Percentiles rank a stretch among this genome's conserved stretches.
phyloP scores from a whole-genome alignment of 1,140 invertebrate species.

The Hetaerina americana region DNA sequence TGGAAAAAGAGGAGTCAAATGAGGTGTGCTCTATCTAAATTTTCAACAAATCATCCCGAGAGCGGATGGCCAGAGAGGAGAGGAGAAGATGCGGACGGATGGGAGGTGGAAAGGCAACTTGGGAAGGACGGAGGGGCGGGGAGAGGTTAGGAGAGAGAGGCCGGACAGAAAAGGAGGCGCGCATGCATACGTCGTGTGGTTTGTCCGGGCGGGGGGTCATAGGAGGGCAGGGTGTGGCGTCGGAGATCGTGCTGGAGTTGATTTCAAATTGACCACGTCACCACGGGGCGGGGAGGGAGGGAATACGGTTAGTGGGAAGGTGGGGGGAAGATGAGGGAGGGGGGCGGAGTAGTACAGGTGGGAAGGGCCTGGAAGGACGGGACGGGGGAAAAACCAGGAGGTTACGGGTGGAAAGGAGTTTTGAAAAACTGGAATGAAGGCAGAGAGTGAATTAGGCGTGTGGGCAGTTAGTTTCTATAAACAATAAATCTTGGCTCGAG shows the following conservation, averaged over 20 bases:
- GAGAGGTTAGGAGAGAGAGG: neutral
- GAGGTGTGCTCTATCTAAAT: too few relatives aligned
- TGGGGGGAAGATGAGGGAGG: neutral
- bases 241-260: neutral
- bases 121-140: neutral
- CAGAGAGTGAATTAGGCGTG: too few relatives aligned
- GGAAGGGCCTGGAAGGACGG: neutral
- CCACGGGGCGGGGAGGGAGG: neutral
- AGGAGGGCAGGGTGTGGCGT: neutral
- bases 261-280: neutral
- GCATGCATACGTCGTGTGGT: neutral
- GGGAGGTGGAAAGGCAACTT: neutral
- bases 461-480: too few relatives aligned
- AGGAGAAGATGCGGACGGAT: too few relatives aligned
- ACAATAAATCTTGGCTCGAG: too few relatives aligned
- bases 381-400: neutral
- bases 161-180: too few relatives aligned
- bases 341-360: neutral
- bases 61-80: too few relatives aligned
- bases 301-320: too few relatives aligned
- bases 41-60: too few relatives aligned
- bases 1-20: too few relatives aligned
- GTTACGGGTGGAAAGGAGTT: too few relatives aligned
- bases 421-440: too few relatives aligned
- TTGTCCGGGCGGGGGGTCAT: neutral